A percentile compares a stretch with the other conserved stretches of the same genome.
Evolutionary conservation across 2,113 vertebrate genomes (phyloP).

Genomic region (Desmodus rotundus): DNA sequence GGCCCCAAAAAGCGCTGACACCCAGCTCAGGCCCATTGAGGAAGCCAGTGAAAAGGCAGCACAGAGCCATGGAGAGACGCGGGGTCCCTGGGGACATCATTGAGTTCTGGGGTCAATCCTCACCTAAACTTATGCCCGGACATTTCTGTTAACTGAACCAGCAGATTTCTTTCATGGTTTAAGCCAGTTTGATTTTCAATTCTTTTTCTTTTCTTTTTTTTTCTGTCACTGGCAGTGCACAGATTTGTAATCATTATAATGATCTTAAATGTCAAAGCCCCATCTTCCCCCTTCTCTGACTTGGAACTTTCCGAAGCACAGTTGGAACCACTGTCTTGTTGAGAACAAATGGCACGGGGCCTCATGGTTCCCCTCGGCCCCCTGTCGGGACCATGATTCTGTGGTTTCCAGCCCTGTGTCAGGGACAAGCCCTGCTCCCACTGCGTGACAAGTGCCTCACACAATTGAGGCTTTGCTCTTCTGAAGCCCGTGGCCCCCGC

Average conservation of each 20-base stretch:
- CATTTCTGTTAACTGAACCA: neutral
- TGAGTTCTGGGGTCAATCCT: neutral
- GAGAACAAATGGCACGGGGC: neutral
- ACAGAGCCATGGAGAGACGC: neutral
- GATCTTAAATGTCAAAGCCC: slow-evolving; percentile 3
- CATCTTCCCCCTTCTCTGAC: neutral
- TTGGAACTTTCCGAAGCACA: neutral
- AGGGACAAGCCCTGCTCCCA: neutral
- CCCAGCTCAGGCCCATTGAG: neutral
- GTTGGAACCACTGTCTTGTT: slow-evolving; percentile 7
- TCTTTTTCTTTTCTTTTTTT: neutral
- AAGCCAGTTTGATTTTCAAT: neutral
- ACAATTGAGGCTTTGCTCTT: slow-evolving; percentile 37
- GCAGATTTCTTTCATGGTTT: neutral
- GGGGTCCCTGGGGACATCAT: neutral
- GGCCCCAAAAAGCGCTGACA: neutral
- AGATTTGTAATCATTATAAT: neutral
- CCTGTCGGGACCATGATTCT: neutral
- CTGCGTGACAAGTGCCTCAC: slow-evolving; percentile 29
- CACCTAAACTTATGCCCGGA: neutral
- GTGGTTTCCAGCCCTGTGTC: neutral
- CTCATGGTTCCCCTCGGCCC: neutral
- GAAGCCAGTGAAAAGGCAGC: neutral
- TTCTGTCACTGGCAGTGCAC: neutral
- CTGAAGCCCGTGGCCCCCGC: neutral